Evolutionary conservation across 2,113 vertebrate genomes (phyloP).

Genomic region (Chionis minor): DNA sequence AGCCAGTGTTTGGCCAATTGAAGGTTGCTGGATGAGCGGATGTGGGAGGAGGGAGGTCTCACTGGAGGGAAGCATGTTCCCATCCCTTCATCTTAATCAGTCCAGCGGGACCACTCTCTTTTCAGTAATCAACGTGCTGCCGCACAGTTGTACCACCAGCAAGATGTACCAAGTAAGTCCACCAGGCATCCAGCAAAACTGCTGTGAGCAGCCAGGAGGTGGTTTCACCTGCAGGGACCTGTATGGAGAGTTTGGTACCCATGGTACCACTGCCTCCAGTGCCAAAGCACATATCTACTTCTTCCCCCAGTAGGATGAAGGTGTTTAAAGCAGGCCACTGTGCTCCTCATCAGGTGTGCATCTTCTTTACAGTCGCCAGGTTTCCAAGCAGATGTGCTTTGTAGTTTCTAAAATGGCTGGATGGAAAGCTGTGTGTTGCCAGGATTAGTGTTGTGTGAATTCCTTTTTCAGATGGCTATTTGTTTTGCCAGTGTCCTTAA

Average conservation of each 20-base stretch:
- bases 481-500: background rate
- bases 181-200: rapidly evolving
- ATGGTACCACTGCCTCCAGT: background rate
- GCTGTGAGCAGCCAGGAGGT: background rate
- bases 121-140: background rate
- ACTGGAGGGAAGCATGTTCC: background rate
- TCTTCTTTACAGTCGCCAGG: background rate
- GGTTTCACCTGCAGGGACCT: rapidly evolving
- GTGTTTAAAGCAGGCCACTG: background rate
- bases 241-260: background rate
- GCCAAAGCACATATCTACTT: background rate
- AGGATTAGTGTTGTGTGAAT: background rate
- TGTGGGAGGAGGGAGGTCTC: rapidly evolving
- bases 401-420: background rate
- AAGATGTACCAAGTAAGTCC: background rate
- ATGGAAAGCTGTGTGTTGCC: background rate
- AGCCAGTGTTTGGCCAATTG: rapidly evolving
- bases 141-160: rapidly evolving
- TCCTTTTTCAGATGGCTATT: background rate
- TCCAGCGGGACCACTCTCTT: background rate
- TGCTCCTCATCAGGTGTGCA: background rate
- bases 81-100: background rate
- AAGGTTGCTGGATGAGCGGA: background rate
- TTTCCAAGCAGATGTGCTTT: background rate
- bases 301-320: background rate